phyloP scores from a whole-genome alignment of 1,140 invertebrate species.

The Pachypeltis micranthus region DNA sequence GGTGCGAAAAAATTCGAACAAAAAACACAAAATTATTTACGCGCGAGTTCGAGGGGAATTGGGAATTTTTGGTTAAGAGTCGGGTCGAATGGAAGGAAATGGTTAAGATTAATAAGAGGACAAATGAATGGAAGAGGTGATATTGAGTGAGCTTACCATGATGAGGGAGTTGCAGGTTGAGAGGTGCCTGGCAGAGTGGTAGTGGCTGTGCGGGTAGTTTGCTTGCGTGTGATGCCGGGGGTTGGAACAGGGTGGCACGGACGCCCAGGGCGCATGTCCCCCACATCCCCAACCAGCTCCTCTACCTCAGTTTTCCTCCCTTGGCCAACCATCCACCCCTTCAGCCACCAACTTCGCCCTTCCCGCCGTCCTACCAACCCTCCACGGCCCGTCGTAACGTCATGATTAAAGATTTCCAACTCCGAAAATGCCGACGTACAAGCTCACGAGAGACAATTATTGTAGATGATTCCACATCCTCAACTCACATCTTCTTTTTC shows the following conservation, averaged over 20 bases:
- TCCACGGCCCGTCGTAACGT: constrained; percentile 19
- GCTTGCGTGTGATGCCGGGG: constrained; percentile 33
- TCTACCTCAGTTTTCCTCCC: too few relatives aligned
- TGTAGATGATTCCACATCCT: too few relatives aligned
- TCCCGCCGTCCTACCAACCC: constrained; percentile 14
- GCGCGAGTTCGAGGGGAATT: too few relatives aligned
- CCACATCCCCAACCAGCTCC: too few relatives aligned
- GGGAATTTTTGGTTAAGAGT: too few relatives aligned
- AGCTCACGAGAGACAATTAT: not conserved
- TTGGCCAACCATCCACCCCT: too few relatives aligned
- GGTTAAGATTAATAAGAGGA: not conserved
- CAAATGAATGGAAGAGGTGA: not conserved
- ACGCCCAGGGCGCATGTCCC: constrained; percentile 29
- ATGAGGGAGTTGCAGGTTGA: constrained; percentile 12
- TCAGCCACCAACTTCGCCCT: constrained; percentile 29
- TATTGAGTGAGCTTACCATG: constrained; percentile 1
- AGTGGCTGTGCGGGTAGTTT: constrained; percentile 4
- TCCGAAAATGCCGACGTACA: constrained; percentile 6
- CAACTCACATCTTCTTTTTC: too few relatives aligned
- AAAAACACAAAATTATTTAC: too few relatives aligned
- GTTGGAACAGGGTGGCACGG: constrained; percentile 31
- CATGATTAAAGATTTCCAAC: constrained; percentile 21
- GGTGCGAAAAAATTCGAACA: too few relatives aligned
- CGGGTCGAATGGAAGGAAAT: not conserved
- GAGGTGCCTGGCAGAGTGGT: constrained; percentile 9